phyloP scores from a whole-genome alignment of 2,113 vertebrate species.

The Piaya cayana region DNA sequence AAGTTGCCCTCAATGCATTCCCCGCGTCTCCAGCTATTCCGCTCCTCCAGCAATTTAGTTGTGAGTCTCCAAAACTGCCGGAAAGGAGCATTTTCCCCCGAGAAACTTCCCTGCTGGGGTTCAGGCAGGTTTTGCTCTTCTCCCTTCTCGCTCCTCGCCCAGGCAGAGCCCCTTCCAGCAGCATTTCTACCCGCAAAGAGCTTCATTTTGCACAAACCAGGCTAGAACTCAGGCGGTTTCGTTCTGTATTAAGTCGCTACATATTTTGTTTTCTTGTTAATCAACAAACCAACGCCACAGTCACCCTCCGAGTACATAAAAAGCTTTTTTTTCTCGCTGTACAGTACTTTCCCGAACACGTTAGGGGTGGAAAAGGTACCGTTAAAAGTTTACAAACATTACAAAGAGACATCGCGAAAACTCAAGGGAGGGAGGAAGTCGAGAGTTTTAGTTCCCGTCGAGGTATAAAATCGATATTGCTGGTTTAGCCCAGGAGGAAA shows the following conservation, averaged over 20 bases:
- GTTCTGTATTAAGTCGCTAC: background rate
- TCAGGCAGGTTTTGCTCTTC: background rate
- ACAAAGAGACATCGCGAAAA: background rate
- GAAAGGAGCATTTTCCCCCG: background rate
- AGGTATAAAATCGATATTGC: slow-evolving; percentile 56
- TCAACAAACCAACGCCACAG: background rate
- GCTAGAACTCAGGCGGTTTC: rapidly evolving
- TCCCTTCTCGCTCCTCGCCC: rapidly evolving
- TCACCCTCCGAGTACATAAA: background rate
- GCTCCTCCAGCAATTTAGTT: rapidly evolving
- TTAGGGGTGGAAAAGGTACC: slow-evolving; percentile 33
- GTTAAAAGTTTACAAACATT: background rate
- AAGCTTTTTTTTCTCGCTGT: background rate
- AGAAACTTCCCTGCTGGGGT: background rate
- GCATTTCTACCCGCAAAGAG: background rate
- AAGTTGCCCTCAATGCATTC: background rate
- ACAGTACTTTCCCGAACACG: background rate
- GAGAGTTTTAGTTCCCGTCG: background rate
- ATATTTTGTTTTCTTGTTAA: background rate
- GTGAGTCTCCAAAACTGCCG: background rate
- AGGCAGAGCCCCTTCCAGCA: rapidly evolving
- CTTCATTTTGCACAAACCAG: background rate
- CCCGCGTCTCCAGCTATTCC: background rate
- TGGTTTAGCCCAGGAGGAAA: background rate
- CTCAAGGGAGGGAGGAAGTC: background rate